Evolutionary conservation across 2,797 vertebrate species (phyloP).

Genomic region (Clamator glandarius): DNA sequence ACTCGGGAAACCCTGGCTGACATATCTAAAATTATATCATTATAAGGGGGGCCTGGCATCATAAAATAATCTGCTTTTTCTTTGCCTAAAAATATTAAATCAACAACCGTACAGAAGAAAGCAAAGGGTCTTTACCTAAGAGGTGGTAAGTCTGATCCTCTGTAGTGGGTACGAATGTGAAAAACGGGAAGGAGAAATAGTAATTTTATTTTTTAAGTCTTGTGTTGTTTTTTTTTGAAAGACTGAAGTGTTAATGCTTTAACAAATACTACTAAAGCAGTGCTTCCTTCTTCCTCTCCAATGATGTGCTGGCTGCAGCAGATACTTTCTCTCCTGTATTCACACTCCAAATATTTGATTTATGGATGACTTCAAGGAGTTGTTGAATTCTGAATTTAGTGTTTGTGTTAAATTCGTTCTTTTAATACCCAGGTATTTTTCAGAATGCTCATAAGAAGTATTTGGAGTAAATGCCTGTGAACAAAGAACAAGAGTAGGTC

Average conservation of each 20-base stretch:
- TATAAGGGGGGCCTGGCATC: neutral
- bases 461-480: neutral
- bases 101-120: neutral
- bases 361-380: neutral
- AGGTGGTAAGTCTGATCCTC: neutral
- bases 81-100: neutral
- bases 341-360: neutral
- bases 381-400: neutral
- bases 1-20: neutral
- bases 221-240: neutral
- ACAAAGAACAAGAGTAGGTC: neutral
- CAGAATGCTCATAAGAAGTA: neutral
- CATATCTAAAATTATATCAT: neutral
- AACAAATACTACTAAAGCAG: neutral
- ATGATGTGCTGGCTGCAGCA: neutral
- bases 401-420: neutral
- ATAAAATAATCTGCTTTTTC: neutral
- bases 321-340: neutral
- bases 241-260: neutral
- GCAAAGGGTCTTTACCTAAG: neutral
- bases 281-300: neutral
- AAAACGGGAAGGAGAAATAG: too few species aligned
- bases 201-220: neutral
- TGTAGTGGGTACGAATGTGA: neutral
- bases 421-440: neutral